Percentiles rank a stretch among this genome's conserved stretches.
Evolutionary conservation across 2,113 vertebrate genomes (phyloP).

Genomic region (Butastur rufipennis): DNA sequence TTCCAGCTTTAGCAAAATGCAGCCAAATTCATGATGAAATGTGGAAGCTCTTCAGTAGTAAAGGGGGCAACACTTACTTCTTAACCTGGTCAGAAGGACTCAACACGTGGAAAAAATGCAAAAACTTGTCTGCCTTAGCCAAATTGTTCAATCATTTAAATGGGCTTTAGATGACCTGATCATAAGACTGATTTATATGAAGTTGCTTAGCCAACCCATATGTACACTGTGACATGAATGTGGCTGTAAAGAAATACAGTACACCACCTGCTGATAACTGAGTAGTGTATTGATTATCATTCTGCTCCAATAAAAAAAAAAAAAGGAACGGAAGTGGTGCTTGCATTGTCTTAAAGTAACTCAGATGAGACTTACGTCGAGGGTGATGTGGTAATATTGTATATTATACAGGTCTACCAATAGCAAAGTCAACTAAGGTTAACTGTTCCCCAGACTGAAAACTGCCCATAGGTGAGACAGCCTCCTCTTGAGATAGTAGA

Average conservation of each 20-base stretch:
- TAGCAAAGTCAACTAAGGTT: neutral
- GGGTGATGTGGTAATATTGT: neutral
- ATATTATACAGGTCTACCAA: neutral
- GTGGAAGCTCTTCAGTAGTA: neutral
- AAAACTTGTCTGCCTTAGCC: neutral
- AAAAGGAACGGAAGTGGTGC: neutral
- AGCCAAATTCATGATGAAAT: neutral
- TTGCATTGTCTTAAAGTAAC: neutral
- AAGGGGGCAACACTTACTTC: neutral
- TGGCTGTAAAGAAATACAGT: neutral
- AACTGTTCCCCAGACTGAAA: neutral
- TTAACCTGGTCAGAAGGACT: neutral
- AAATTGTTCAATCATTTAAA: neutral
- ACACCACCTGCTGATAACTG: neutral
- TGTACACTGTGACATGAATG: neutral
- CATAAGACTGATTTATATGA: neutral
- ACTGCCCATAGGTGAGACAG: neutral
- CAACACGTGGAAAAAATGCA: neutral
- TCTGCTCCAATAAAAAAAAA: neutral
- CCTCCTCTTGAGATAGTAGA: neutral
- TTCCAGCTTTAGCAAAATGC: neutral
- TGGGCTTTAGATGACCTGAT: neutral
- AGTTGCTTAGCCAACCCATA: neutral
- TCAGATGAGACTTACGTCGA: neutral
- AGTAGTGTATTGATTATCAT: neutral